A percentile compares a stretch with the other conserved stretches of the same genome.
Evolutionary conservation across 2,797 vertebrate genomes (phyloP).

Genomic region (Myotis myotis): DNA sequence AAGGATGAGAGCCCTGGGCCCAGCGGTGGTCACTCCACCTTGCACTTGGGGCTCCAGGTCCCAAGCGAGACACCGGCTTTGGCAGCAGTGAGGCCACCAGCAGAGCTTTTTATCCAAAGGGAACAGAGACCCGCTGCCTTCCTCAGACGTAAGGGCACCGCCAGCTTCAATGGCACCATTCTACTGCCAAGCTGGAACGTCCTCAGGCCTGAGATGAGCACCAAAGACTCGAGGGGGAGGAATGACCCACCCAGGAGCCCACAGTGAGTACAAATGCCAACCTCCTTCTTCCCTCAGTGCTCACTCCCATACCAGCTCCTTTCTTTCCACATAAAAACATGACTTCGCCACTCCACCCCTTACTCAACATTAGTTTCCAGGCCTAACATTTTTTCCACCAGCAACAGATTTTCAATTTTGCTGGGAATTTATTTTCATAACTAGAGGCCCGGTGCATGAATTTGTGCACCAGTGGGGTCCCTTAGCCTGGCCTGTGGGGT

Average conservation of each 20-base stretch:
- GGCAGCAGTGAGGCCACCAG: background rate
- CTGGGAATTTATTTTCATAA: background rate
- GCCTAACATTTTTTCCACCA: too few species aligned
- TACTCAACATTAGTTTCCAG: background rate
- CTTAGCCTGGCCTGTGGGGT: too few species aligned
- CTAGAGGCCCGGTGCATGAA: too few species aligned
- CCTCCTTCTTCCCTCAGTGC: background rate
- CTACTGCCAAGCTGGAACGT: fast-evolving
- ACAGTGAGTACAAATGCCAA: background rate
- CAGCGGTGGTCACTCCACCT: fast-evolving
- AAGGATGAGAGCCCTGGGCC: background rate
- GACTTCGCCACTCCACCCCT: background rate
- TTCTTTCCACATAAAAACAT: background rate
- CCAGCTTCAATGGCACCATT: background rate
- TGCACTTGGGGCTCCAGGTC: fast-evolving
- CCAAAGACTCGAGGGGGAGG: background rate
- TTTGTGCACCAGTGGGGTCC: too few species aligned
- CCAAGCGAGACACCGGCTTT: background rate
- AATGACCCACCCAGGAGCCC: background rate
- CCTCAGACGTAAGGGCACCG: fast-evolving
- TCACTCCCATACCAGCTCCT: background rate
- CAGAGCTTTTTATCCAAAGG: background rate
- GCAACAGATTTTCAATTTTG: background rate
- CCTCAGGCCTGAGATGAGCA: background rate
- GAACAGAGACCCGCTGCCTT: background rate